These are phyloP conservation scores for Ibycter americanus DNA, from an alignment of 2,797 vertebrate species.

Conservation along the genomic window DNA sequence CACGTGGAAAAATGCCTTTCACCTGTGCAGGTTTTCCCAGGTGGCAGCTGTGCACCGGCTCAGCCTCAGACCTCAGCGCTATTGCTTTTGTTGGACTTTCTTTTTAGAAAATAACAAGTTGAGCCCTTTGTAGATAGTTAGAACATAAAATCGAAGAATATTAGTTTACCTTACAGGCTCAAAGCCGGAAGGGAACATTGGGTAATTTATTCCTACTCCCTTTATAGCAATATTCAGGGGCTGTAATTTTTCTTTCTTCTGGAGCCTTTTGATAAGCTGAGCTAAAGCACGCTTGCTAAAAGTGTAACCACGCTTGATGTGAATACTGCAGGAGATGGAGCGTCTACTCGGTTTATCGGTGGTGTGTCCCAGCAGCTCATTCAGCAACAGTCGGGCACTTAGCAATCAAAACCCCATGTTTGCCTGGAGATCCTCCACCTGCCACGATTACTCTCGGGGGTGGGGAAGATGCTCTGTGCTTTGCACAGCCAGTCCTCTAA, in stretches of 20 bases:
- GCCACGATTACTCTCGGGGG: rapidly evolving
- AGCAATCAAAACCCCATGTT: not conserved
- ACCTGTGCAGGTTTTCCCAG: not conserved
- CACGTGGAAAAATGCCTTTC: not conserved
- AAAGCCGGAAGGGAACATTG: not conserved
- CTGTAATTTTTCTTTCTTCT: not conserved
- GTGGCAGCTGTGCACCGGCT: not conserved
- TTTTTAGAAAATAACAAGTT: not conserved
- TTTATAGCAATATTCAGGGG: no score
- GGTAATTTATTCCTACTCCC: not conserved
- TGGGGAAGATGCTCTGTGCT: not conserved
- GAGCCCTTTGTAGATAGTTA: not conserved
- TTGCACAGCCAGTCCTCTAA: rapidly evolving
- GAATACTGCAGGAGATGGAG: not conserved
- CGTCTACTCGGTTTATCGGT: rapidly evolving
- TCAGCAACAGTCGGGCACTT: not conserved
- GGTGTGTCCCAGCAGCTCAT: not conserved
- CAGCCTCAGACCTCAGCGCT: not conserved
- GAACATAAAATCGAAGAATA: not conserved
- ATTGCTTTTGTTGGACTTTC: not conserved
- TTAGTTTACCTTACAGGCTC: not conserved
- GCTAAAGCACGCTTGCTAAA: not conserved
- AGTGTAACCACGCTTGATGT: rapidly evolving
- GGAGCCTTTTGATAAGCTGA: not conserved
- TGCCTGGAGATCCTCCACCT: not conserved